Evolutionary conservation across 2,888 invertebrate species (phyloP), one percentile per base, ranked within the genome.

Genomic region (Camponotus fellah): DNA sequence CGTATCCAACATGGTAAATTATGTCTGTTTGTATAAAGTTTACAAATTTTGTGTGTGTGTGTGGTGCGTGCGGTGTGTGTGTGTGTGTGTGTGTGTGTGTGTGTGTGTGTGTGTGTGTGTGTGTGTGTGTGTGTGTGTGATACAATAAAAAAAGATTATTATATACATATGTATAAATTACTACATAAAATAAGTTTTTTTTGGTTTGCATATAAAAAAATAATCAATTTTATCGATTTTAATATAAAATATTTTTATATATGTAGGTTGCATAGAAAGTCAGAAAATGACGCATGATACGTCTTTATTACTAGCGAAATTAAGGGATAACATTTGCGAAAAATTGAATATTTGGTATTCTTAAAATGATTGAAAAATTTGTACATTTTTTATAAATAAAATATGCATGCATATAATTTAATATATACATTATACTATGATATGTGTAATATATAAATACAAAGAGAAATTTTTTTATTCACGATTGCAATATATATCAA

Each of bases 311-410:
- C 95, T 98, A 85, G 97, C 97, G 0, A 96, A 96, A 91, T 95
- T 98, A 83, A 96, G 97, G 93, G 98, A 98, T 92, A 96, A 96
- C 62, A 96, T 98, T 92, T 95, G 98, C 82, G 96, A 96, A 72
- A 97, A 97, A 95, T 91, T 97, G 56, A 97, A 97, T 6, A 97
- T 97, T 4, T 95, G 95, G 26, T 97, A 95, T 91, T 95, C 96
- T 58, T 96, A 94, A 8, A 96, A 97, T 53, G n/a, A 2, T 92
- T 89, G n/a, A 82, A 84, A 12, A 43, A 14, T 0, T 53, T 6
- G 14, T 3, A n/a, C 46, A 76, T 40, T 5, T 46, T 46, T 32
- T 43, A 26, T 17, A 14, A 75, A 49, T 65, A 49, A 62, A 32
- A 58, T 49, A 17, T 46, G 1, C n/a, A 1, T 6, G n/a, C n/a